Conservation (phyloP, 2,113 vertebrate genomes). For the Scolopax mira region DNA sequence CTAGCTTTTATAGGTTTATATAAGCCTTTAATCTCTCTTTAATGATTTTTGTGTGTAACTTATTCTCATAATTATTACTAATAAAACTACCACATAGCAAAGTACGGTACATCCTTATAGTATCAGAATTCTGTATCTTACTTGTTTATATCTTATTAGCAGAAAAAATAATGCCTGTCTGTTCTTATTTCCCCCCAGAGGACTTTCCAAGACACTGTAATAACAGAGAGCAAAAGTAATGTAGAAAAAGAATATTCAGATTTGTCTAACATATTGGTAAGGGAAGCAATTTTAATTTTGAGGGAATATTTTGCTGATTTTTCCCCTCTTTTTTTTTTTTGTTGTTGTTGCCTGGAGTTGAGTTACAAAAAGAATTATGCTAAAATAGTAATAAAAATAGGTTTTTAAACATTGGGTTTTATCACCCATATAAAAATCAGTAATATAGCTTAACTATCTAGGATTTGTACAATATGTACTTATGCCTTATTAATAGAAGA, state of each 20-base stretch:
- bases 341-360: neutral
- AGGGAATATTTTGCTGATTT: neutral
- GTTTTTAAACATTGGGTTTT: neutral
- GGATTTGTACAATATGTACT: neutral
- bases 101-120: neutral
- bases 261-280: neutral
- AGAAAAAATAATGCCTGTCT: neutral
- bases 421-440: neutral
- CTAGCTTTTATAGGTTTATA: neutral
- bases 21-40: conserved; percentile 27
- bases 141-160: conserved; percentile 24
- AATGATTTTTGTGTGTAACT: conserved; percentile 30
- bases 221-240: neutral
- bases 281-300: neutral
- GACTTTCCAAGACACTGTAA: neutral
- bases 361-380: neutral
- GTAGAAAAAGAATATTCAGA: neutral
- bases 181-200: neutral
- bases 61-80: conserved; percentile 23
- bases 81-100: neutral
- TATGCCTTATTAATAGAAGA: neutral
- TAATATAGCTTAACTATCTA: neutral
- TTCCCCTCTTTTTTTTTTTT: neutral
- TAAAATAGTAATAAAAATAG: neutral
- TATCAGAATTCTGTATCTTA: conserved; percentile 27